These are phyloP conservation scores for Sebastes umbrosus DNA, from an alignment of 2,797 vertebrate genomes.

Conservation along the genomic window DNA sequence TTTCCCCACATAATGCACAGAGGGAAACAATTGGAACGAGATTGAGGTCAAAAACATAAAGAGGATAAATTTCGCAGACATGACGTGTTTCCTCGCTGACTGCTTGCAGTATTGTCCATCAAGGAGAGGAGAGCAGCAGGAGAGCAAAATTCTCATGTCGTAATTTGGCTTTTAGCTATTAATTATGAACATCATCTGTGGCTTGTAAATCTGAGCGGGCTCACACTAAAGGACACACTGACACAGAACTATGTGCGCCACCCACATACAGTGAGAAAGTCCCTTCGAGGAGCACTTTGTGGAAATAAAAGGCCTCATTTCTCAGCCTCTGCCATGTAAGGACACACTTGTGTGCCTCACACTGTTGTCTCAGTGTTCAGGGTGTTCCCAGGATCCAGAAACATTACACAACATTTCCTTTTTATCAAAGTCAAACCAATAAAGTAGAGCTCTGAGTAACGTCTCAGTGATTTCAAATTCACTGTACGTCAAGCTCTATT, in stretches of 20 bases:
- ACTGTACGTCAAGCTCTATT: not conserved
- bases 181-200: slow-evolving; percentile 32
- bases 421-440: slow-evolving; percentile 18
- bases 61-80: slow-evolving; percentile 32
- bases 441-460: not conserved
- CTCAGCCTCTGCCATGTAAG: not conserved
- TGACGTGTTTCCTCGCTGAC: not conserved
- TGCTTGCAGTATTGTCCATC: not conserved
- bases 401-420: slow-evolving; percentile 19
- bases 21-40: slow-evolving; percentile 12
- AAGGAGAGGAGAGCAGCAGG: not conserved
- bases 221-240: slow-evolving; percentile 1
- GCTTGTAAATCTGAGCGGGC: slow-evolving; percentile 27
- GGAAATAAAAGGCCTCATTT: slow-evolving; percentile 1
- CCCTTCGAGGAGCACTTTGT: not conserved
- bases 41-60: slow-evolving; percentile 45
- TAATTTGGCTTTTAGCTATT: slow-evolving; percentile 28
- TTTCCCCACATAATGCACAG: not conserved
- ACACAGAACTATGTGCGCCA: slow-evolving; percentile 11
- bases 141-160: slow-evolving; percentile 7
- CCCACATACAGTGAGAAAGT: slow-evolving; percentile 21
- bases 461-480: slow-evolving; percentile 6
- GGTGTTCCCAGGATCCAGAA: slow-evolving; percentile 15
- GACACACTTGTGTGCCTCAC: not conserved
- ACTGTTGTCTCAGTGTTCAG: slow-evolving; percentile 6